Evolutionary conservation across 2,797 vertebrate species (phyloP), one percentile per base, ranked within the genome.

Genomic region (Percopsis omiscomaycus): DNA sequence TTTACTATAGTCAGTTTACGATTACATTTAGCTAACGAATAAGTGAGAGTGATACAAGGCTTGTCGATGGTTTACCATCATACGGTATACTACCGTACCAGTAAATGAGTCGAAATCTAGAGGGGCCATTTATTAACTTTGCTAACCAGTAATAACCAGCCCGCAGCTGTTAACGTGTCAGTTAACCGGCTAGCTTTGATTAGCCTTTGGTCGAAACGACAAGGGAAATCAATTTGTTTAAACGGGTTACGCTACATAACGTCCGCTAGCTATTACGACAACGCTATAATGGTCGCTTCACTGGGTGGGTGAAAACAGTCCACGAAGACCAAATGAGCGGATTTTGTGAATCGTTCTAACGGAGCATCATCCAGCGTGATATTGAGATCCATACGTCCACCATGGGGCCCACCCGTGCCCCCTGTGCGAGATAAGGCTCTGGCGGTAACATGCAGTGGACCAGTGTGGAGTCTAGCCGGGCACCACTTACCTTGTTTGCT

Each of bases 401-500:
- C 29, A 63, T 69, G 69, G 49, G 29, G 32, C n/a, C 61, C 42
- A 61, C 30, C 61, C 49, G 47, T 52, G 32, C 29, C 76, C 74
- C 29, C 30, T 9, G n/a, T 56, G 58, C 60, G 46, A 37, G 48
- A 48, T 45, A 51, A 81, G 79, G 82, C 85, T 86, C 84, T 77
- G 27, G 15, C 74, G 13, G 62, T 59, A 13, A 66, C 74, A 68
- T 48, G 55, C 68, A 55, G 51, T 15, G 74, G 57, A 59, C 67
- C 64, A 1, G 77, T 67, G 77, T 57, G 72, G 51, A 60, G 61
- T 69, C 44, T 14, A 64, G 66, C 79, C 76, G 71, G 79, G 68
- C 60, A 74, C 74, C 63, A 73, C 92, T 92, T 89, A 93, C 93
- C 93, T 90, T 92, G 93, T 85, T 94, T 94, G 89, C 90, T 93